Evolutionary conservation across 1,140 invertebrate species (phyloP), one percentile per base, ranked within the genome.

Genomic region (Battus philenor): DNA sequence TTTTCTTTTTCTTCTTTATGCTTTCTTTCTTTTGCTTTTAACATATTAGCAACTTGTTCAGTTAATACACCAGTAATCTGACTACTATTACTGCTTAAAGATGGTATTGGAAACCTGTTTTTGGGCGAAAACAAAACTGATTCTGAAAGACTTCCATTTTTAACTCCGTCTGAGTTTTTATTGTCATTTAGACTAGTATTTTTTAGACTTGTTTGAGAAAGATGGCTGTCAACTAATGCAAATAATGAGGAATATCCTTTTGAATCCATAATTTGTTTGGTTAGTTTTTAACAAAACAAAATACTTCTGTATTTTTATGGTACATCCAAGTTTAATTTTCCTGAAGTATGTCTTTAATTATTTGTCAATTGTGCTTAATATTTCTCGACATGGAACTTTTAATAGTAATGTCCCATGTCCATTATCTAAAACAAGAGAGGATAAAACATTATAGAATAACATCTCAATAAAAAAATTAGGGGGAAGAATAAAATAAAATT

Each of bases 31-130:
- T 70, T 78, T 2, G 72, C 66, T 59, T 60, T 71, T 8, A 80
- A 49, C 66, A 74, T 82, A 43, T 80, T 82, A 0, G 64, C 54
- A 6, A 82, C 47, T 54, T 82, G 72, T 48, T 65, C 54, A 27
- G 67, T 59, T 10, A 82, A 54, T 4, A 77, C 59, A 51, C 54
- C 57, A 26, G 51, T 46, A 34, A 78, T 80, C 6, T 72, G 62
- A 33, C 65, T 76, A 9, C 70, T 58, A 24, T 54, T 56, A 4
- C 51, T 24, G 39, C 48, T 54, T 17, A 70, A 54, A 1, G 49
- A 50, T 8, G 71, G 63, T 39, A 68, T 39, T 13, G 60, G 59
- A 31, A 75, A 16, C 30, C 55, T 59, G 34, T 50, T 48, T 3
- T 30, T 30, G 1, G 52, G 43, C 1, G 48, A 33, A 1, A 36